Evolutionary conservation across 64 coral and sea anemone genomes (phyloP), one percentile per base, ranked within the genome.

Genomic region (Dendrophyllia cribrosa): DNA sequence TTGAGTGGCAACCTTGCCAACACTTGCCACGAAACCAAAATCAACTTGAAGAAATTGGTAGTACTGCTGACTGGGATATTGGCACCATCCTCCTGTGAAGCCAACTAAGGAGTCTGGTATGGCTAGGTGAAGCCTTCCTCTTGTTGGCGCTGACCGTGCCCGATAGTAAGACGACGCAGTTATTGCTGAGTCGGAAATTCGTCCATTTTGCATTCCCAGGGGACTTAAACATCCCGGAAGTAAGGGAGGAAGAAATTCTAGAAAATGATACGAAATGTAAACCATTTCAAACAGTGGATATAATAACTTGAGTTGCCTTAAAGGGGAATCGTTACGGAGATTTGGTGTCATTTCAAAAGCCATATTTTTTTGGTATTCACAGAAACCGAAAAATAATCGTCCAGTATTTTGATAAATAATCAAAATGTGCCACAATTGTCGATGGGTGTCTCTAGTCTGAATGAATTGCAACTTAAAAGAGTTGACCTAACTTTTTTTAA

Each of bases 61-160:
- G 25, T 62, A 9, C 10, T 17, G 12, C 7, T 58, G 49, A 20
- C 43, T 51, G 19, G 49, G 50, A 25, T 56, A 1, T 50, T 77
- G 75, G 69, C 88, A 90, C 88, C 88, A 90, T 5, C 88, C 75
- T 19, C 88, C 88, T 25, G 88, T 90, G 61, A 77, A 78, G 23
- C 25, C 45, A 79, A 24, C 24, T 24, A 50, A 43, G 13, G 5
- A 12, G n/a, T 79, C 72, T 24, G 50, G 88, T 59, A 77, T 21
- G 50, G 88, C 88, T 56, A 90, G 53, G 8, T 77, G 61, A 34
- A 90, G 76, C 15, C 88, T 51, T 16, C 52, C 88, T 63, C 73
- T 59, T 9, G 43, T 9, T 24, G 88, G 59, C 6, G 88, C 75
- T 25, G 75, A 77, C 26, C 88, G 43, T n/a, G 15, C 16, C 79